Evolutionary conservation across 2,888 invertebrate genomes (phyloP).

Genomic region (Pocota personata): DNA sequence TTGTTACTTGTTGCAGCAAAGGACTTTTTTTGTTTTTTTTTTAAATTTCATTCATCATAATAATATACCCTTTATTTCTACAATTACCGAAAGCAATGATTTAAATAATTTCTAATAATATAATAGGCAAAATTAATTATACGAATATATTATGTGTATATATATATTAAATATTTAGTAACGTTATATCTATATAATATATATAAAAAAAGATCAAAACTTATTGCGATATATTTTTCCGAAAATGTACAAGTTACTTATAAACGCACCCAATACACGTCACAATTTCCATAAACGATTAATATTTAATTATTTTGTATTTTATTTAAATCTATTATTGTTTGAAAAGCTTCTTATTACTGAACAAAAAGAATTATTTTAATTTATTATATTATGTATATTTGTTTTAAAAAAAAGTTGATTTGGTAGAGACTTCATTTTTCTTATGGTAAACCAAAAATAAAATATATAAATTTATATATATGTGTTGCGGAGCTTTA

Average conservation of each 20-base stretch:
- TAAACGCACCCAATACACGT: conserved; percentile 59
- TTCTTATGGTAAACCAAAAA: conserved; percentile 45
- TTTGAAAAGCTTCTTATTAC: conserved; percentile 50
- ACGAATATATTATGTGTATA: conserved; percentile 55
- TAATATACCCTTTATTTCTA: conserved; percentile 64
- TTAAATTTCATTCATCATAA: conserved; percentile 71
- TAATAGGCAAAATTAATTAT: conserved; percentile 58
- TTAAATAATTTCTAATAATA: conserved; percentile 50
- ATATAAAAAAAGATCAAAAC: conserved; percentile 64
- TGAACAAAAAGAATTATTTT: conserved; percentile 56
- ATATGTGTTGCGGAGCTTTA: conserved; percentile 25
- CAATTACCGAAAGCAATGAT: conserved; percentile 62
- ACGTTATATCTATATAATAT: conserved; percentile 64
- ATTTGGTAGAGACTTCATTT: conserved; percentile 67
- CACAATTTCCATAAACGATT: conserved; percentile 37
- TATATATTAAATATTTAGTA: conserved; percentile 65
- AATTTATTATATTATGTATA: conserved; percentile 32
- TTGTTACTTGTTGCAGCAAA: conserved; percentile 14
- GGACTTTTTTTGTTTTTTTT: background rate
- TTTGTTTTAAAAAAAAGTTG: conserved; percentile 30
- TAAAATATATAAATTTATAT: conserved; percentile 48
- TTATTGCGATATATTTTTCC: conserved; percentile 64
- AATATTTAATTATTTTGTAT: conserved; percentile 27
- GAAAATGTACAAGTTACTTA: conserved; percentile 59
- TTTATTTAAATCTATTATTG: conserved; percentile 70